These are phyloP conservation scores for Scaptodrosophila latifasciaeformis DNA, from an alignment of 2,888 invertebrate genomes.

Conservation along the genomic window DNA sequence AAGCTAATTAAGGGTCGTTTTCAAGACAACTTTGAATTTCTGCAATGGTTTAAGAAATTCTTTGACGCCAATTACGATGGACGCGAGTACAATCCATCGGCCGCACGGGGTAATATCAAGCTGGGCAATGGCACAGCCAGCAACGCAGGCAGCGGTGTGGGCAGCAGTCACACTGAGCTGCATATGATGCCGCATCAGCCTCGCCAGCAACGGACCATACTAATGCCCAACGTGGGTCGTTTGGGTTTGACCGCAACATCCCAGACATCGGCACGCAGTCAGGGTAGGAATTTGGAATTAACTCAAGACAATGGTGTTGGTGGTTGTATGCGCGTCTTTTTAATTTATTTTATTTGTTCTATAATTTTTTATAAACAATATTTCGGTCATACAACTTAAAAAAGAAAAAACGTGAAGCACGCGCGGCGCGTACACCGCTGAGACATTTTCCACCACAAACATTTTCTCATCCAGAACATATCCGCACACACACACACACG, in stretches of 20 bases:
- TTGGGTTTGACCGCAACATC: conserved; percentile 20
- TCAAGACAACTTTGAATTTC: conserved; percentile 99
- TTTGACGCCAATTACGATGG: conserved; percentile 99
- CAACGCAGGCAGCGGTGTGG: conserved; percentile 76
- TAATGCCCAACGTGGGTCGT: conserved; percentile 25
- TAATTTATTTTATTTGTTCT: too few species aligned
- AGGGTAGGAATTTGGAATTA: conserved; percentile 38
- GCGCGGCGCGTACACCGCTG: too few species aligned
- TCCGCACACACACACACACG: conserved; percentile 13
- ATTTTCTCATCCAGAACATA: conserved; percentile 17
- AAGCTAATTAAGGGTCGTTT: conserved; percentile 99
- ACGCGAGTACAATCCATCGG: conserved; percentile 94
- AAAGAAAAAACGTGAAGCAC: too few species aligned
- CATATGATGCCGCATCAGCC: conserved; percentile 69
- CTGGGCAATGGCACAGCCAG: conserved; percentile 86
- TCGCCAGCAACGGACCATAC: conserved; percentile 65
- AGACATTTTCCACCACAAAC: too few species aligned
- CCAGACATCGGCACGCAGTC: conserved; percentile 16
- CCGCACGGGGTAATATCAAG: conserved; percentile 88
- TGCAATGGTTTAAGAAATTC: conserved; percentile 99
- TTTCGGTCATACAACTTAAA: too few species aligned
- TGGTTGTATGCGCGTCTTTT: conserved; percentile 28
- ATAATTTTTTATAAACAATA: too few species aligned
- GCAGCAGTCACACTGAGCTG: conserved; percentile 74
- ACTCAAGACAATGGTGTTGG: conserved; percentile 24